A percentile compares a stretch with the other conserved stretches of the same genome.
phyloP scores from a whole-genome alignment of 92 coral and sea anemone species.

The Zoanthus sociatus region DNA sequence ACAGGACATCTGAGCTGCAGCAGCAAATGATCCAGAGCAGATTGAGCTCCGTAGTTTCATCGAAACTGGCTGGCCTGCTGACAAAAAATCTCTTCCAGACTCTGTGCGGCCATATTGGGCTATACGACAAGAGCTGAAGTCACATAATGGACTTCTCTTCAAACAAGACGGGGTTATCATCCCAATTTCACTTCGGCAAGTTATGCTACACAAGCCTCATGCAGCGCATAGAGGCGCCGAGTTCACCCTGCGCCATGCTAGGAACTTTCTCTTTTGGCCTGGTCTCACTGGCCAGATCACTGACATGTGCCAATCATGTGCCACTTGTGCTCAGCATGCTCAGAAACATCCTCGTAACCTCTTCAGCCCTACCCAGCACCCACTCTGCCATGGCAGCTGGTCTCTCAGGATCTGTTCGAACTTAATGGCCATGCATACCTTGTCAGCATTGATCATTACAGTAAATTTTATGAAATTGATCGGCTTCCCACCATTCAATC shows the following conservation, averaged over 20 bases:
- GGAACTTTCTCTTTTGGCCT: constrained; percentile 1
- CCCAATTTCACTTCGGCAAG: constrained; percentile 43
- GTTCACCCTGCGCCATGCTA: constrained; percentile 45
- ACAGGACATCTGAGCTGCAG: no score
- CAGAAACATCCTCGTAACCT: constrained; percentile 45
- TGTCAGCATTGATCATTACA: constrained; percentile 58
- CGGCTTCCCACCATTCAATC: no score
- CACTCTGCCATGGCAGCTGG: no score
- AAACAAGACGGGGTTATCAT: constrained; percentile 12
- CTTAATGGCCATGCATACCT: constrained; percentile 52
- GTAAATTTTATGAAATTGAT: constrained; percentile 68
- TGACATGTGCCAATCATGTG: constrained; percentile 18
- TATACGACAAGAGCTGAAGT: no score
- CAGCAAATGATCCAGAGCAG: no score
- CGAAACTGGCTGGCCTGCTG: not conserved
- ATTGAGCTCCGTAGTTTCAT: no score
- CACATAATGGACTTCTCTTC: constrained; percentile 29
- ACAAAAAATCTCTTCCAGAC: not conserved
- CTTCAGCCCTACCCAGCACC: no score
- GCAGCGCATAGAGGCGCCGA: constrained; percentile 71
- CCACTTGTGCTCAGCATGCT: constrained; percentile 16
- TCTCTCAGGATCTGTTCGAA: no score
- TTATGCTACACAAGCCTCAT: constrained; percentile 65
- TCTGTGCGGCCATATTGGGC: no score
- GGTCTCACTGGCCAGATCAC: not conserved